phyloP scores from a whole-genome alignment of 2,113 vertebrate species.

The Pimephales promelas region DNA sequence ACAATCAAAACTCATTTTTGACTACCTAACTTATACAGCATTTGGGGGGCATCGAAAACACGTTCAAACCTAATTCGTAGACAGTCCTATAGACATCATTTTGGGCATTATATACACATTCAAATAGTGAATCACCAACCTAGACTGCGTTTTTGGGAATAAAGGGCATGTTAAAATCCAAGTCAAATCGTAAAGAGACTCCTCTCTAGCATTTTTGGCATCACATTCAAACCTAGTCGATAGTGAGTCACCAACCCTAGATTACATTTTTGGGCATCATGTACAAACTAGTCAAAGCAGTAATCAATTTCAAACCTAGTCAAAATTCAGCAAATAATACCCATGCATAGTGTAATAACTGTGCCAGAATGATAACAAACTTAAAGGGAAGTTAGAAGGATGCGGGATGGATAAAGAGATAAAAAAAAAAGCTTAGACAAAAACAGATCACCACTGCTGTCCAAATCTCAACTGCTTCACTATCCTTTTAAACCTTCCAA shows the following conservation, averaged over 20 bases:
- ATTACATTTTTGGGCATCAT: not conserved
- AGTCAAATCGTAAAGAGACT: not conserved
- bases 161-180: not conserved
- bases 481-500: slow-evolving; percentile 16
- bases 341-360: not conserved
- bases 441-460: not conserved
- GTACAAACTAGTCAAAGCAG: not conserved
- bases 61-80: not conserved
- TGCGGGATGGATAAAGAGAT: slow-evolving; percentile 59
- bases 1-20: not conserved
- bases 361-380: not conserved
- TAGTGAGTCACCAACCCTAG: not conserved
- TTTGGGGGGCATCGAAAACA: not conserved
- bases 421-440: slow-evolving; percentile 59
- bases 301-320: not conserved
- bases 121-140: not conserved
- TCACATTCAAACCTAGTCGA: slow-evolving; percentile 8
- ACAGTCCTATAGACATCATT: not conserved
- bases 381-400: not conserved
- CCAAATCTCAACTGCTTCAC: slow-evolving; percentile 13
- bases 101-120: not conserved
- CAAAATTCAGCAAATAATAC: too few relatives aligned
- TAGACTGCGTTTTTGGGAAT: not conserved
- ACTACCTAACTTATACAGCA: not conserved
- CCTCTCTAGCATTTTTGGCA: not conserved